These are phyloP conservation scores for Listrodromus nycthemerus DNA, from an alignment of 2,888 invertebrate genomes.

Conservation along the genomic window DNA sequence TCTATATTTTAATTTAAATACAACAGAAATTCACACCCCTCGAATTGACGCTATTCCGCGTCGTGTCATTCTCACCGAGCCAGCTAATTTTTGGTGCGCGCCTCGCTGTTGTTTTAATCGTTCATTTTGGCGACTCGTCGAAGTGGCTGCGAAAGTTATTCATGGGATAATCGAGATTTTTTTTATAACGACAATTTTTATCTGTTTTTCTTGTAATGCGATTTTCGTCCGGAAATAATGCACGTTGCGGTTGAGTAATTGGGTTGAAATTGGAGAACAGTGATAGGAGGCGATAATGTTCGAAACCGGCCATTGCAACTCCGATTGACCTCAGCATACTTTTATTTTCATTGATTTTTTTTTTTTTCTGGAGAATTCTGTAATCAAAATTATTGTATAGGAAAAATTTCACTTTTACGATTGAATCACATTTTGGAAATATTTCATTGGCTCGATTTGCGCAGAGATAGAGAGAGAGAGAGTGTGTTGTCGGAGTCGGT, in stretches of 20 bases:
- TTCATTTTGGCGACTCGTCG: slow-evolving; percentile 3
- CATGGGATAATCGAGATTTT: slow-evolving; percentile 17
- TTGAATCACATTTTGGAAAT: background rate
- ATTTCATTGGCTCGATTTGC: slow-evolving; percentile 13
- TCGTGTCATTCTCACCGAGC: slow-evolving; percentile 43
- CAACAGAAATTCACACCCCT: slow-evolving; percentile 62
- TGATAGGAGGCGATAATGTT: background rate
- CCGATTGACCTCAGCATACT: background rate
- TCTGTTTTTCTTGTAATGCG: background rate
- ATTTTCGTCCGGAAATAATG: background rate
- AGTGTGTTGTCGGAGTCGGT: background rate
- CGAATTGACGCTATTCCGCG: slow-evolving; percentile 40
- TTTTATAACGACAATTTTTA: background rate
- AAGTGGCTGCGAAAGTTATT: slow-evolving; percentile 6
- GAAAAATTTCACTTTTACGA: background rate
- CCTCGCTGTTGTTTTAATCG: slow-evolving; percentile 38
- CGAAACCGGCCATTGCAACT: background rate
- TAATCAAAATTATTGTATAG: background rate
- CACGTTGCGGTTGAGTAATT: background rate
- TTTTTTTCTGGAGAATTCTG: background rate
- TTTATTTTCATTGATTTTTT: background rate
- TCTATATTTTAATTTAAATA: slow-evolving; percentile 64
- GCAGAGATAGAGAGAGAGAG: background rate
- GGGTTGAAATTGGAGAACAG: background rate
- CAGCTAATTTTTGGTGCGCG: slow-evolving; percentile 33